Conservation (phyloP, 2,888 invertebrate genomes). For the Ommatoiulus sabulosus region DNA sequence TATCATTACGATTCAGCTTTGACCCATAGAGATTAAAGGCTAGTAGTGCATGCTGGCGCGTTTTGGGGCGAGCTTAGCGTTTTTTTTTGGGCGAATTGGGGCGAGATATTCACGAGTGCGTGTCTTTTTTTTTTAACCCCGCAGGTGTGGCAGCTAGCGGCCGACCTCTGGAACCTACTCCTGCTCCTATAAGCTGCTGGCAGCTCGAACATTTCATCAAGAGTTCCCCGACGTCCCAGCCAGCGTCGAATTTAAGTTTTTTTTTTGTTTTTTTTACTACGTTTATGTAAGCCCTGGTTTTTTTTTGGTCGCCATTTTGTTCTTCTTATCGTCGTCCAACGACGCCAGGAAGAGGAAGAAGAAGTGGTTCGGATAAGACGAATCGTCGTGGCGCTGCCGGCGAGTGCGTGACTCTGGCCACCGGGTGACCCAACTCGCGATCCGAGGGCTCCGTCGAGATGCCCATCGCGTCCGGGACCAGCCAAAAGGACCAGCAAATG, state of each 20-base stretch:
- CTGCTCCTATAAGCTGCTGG: too few relatives aligned
- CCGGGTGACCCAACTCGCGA: background rate
- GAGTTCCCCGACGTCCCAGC: too few relatives aligned
- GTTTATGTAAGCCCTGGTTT: too few relatives aligned
- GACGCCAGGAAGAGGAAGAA: background rate
- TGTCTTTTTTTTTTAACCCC: background rate
- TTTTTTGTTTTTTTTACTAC: too few relatives aligned
- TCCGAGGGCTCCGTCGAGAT: background rate
- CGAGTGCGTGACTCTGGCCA: too few relatives aligned
- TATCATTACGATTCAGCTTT: too few relatives aligned
- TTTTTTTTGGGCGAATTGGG: background rate
- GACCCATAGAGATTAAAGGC: too few relatives aligned
- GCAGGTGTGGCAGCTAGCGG: background rate
- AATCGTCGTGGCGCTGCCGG: too few relatives aligned
- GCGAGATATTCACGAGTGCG: background rate
- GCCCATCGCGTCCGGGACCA: constrained; percentile 17
- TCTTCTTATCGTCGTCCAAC: background rate
- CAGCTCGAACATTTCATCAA: background rate
- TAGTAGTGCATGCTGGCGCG: too few relatives aligned
- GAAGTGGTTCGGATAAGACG: background rate
- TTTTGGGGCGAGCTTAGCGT: too few relatives aligned
- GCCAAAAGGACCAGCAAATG: constrained; percentile 29
- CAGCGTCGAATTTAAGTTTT: too few relatives aligned
- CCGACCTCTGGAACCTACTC: background rate
- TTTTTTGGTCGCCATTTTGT: background rate